phyloP scores from a whole-genome alignment of 2,888 invertebrate genomes.

The Kuschelorhynchus macadamiae region DNA sequence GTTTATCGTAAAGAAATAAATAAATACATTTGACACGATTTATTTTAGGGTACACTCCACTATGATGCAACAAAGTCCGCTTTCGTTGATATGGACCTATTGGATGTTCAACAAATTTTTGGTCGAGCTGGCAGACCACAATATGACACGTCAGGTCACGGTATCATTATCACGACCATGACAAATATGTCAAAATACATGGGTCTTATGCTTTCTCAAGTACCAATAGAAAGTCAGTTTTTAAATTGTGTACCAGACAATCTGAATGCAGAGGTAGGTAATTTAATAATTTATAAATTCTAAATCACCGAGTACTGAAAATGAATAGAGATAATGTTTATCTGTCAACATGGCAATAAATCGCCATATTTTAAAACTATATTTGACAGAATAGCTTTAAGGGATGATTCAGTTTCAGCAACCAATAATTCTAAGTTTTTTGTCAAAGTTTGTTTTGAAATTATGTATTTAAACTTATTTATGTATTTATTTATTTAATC shows the following conservation, averaged over 20 bases:
- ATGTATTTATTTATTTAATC: no score
- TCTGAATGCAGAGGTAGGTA: slow-evolving; percentile 92
- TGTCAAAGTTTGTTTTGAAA: no score
- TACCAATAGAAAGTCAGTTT: slow-evolving; percentile 98
- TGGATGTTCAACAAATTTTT: slow-evolving; percentile 98
- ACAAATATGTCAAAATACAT: slow-evolving; percentile 95
- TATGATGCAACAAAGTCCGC: slow-evolving; percentile 96
- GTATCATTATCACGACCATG: slow-evolving; percentile 94
- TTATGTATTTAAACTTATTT: no score
- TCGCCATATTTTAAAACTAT: no score
- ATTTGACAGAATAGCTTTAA: no score
- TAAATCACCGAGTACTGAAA: no score
- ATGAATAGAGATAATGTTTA: no score
- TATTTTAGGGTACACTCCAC: slow-evolving; percentile 91
- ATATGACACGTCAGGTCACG: slow-evolving; percentile 94
- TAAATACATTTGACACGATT: neutral
- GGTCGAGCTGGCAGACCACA: slow-evolving; percentile 99
- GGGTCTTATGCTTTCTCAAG: slow-evolving; percentile 93
- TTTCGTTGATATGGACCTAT: slow-evolving; percentile 94
- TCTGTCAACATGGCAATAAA: no score
- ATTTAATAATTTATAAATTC: no score
- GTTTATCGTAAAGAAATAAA: neutral
- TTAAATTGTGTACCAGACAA: slow-evolving; percentile 93
- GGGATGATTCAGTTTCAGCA: no score
- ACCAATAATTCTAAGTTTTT: no score